Conservation (phyloP, 2,113 vertebrate species). For the Nycticorax nycticorax region DNA sequence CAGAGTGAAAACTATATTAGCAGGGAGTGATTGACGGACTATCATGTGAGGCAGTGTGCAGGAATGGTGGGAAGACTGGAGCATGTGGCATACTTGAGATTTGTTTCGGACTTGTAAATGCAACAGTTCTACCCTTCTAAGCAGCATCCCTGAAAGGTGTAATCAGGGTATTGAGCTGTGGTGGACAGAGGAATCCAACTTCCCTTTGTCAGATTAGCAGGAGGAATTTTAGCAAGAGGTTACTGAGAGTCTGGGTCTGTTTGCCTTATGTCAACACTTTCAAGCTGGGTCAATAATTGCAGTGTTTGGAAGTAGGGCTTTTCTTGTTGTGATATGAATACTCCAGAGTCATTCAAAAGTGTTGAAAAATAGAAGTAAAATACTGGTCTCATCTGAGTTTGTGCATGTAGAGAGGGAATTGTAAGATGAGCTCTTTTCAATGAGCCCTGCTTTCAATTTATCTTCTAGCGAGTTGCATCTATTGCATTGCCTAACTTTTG, state of each 20-base stretch:
- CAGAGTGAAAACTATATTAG: not conserved
- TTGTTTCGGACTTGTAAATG: not conserved
- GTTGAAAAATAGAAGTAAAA: not conserved
- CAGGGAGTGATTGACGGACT: not conserved
- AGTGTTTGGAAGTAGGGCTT: not conserved
- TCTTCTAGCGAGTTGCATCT: not conserved
- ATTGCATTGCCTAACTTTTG: not conserved
- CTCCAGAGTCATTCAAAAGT: not conserved
- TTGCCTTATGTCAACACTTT: not conserved
- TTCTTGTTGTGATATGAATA: not conserved
- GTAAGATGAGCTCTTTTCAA: not conserved
- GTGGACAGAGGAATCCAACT: not conserved
- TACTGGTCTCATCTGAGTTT: not conserved
- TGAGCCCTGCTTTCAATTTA: not conserved
- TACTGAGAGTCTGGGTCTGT: not conserved
- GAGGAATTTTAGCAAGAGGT: not conserved
- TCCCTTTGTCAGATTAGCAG: not conserved
- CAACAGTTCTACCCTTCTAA: not conserved
- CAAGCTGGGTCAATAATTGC: not conserved
- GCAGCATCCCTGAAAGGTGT: not conserved
- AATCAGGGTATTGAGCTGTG: not conserved
- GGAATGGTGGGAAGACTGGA: not conserved
- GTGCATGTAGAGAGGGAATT: not conserved
- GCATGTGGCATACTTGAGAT: not conserved
- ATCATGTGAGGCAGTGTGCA: not conserved